Evolutionary conservation across 2,797 vertebrate genomes (phyloP).

Genomic region (Caiman crocodilus): DNA sequence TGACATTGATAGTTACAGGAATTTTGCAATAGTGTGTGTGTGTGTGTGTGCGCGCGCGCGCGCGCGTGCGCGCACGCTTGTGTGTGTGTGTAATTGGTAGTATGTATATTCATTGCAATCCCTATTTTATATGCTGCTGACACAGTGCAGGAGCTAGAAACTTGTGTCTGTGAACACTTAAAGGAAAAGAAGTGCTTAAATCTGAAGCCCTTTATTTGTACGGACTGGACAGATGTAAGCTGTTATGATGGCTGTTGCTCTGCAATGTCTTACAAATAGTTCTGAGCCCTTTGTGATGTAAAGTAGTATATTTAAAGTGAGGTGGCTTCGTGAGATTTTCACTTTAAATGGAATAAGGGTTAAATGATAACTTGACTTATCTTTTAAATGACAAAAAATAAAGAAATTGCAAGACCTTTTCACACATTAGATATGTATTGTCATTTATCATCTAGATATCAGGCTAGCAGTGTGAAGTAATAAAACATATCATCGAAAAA

Average conservation of each 20-base stretch:
- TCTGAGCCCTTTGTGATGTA: conserved; percentile 62
- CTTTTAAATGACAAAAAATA: conserved; percentile 89
- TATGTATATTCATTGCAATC: conserved; percentile 45
- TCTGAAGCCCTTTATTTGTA: conserved; percentile 53
- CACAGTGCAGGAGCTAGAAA: conserved; percentile 41
- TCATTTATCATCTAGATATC: conserved; percentile 99
- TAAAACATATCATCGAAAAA: conserved; percentile 99
- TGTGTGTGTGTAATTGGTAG: conserved; percentile 29
- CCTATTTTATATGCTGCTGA: conserved; percentile 50
- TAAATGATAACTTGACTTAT: conserved; percentile 89
- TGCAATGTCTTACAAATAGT: conserved; percentile 59
- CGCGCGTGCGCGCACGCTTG: too few species aligned
- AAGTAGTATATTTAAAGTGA: conserved; percentile 78
- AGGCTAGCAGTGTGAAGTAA: conserved; percentile 98
- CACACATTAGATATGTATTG: conserved; percentile 91
- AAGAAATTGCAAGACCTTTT: conserved; percentile 93
- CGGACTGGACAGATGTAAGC: conserved; percentile 32
- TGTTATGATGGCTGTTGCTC: conserved; percentile 25
- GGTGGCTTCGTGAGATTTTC: conserved; percentile 75
- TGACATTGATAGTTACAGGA: background rate
- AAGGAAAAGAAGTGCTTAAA: conserved; percentile 39
- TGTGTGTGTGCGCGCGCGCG: too few species aligned
- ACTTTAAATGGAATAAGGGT: conserved; percentile 84
- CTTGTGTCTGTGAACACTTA: conserved; percentile 38
- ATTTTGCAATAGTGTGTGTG: background rate